These are phyloP conservation scores for Hedychridium roseum DNA, from an alignment of 2,888 invertebrate genomes.

Conservation along the genomic window DNA sequence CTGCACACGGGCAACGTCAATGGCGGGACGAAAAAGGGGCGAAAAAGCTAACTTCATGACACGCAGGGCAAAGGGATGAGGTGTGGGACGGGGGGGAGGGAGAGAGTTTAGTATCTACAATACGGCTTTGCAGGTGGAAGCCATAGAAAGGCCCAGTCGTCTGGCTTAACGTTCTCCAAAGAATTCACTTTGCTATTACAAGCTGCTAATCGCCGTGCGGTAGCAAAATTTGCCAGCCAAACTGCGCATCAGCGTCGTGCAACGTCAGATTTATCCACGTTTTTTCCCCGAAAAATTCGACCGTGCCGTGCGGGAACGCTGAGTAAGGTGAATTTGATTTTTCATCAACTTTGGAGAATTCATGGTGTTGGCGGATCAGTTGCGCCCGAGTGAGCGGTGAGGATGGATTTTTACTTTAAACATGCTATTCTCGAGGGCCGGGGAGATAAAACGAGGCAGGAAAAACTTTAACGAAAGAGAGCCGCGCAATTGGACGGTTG, in stretches of 20 bases:
- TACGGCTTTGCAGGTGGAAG: conserved; percentile 49
- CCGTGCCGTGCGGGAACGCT: too few species aligned
- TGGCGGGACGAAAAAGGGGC: background rate
- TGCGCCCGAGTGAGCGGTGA: background rate
- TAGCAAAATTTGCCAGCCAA: too few species aligned
- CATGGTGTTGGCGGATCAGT: background rate
- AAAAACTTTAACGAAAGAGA: conserved; percentile 11
- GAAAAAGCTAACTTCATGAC: too few species aligned
- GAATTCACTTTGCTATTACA: too few species aligned
- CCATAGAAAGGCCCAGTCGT: conserved; percentile 59
- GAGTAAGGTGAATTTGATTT: background rate
- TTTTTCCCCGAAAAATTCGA: too few species aligned
- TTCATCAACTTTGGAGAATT: background rate
- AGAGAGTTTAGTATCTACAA: conserved; percentile 25
- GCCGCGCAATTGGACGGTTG: background rate
- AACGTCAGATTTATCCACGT: background rate
- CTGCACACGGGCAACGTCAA: too few species aligned
- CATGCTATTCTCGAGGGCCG: too few species aligned
- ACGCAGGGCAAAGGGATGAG: background rate
- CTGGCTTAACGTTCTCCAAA: too few species aligned
- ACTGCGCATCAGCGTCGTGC: too few species aligned
- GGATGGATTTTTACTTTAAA: background rate
- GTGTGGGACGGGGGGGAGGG: background rate
- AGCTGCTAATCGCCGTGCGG: too few species aligned
- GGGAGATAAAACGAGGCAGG: background rate